Percentiles rank a stretch among this genome's conserved stretches.
Evolutionary conservation across 2,888 invertebrate genomes (phyloP).

Genomic region (Malachius bipustulatus): DNA sequence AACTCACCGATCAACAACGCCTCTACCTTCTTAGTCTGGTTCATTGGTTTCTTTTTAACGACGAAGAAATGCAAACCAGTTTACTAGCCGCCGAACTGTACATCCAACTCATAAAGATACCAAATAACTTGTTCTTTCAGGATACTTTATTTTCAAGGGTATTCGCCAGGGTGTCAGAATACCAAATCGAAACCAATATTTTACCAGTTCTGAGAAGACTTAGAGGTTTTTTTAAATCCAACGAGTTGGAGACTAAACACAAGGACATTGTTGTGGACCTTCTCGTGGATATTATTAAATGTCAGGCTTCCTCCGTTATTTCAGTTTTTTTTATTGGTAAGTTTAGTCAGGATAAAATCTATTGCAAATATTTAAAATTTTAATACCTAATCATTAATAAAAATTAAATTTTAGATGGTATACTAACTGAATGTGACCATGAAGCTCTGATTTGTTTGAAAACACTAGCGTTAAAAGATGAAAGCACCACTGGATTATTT

Average conservation of each 20-base stretch:
- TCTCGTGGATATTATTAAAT: not conserved
- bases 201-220: not conserved
- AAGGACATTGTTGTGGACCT: not conserved
- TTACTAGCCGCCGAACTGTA: conserved; percentile 1
- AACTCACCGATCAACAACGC: not conserved
- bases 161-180: not conserved
- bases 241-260: not conserved
- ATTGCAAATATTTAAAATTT: no score
- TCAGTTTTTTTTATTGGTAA: no score
- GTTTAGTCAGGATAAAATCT: no score
- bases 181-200: not conserved
- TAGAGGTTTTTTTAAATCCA: not conserved
- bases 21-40: not conserved
- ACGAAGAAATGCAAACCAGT: not conserved
- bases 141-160: not conserved
- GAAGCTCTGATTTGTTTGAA: conserved; percentile 2
- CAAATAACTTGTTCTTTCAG: not conserved
- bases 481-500: not conserved
- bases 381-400: no score
- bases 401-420: no score
- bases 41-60: not conserved
- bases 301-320: no score
- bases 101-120: not conserved
- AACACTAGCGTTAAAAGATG: not conserved
- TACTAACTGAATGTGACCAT: not conserved